These are phyloP conservation scores for Spodoptera litura DNA, from an alignment of 1,140 invertebrate species.

Conservation along the genomic window DNA sequence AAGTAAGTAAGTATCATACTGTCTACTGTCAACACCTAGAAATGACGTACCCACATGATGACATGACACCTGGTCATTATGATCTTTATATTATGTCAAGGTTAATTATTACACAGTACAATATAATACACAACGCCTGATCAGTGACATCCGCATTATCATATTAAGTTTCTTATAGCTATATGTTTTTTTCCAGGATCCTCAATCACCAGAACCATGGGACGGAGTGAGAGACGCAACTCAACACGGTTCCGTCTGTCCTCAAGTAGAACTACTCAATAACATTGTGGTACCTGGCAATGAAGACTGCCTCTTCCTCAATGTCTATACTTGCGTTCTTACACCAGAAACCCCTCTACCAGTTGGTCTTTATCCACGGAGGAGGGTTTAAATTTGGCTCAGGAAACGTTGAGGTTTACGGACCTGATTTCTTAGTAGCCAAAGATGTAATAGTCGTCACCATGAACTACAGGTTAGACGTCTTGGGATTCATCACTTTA, in stretches of 20 bases:
- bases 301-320: conserved; percentile 82
- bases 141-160: too few species aligned
- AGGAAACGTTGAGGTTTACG: conserved; percentile 76
- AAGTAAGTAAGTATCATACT: too few species aligned
- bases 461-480: conserved; percentile 90
- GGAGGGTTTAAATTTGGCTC: conserved; percentile 78
- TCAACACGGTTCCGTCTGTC: conserved; percentile 62
- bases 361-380: conserved; percentile 84
- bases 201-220: conserved; percentile 79
- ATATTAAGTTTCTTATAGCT: neutral
- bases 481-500: conserved; percentile 86
- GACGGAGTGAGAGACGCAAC: conserved; percentile 58
- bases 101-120: too few species aligned
- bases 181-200: conserved; percentile 59
- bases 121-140: too few species aligned
- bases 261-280: conserved; percentile 62
- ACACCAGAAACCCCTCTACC: conserved; percentile 60
- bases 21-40: neutral
- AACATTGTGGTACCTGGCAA: conserved; percentile 53
- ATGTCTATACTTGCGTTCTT: conserved; percentile 74
- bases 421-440: conserved; percentile 88
- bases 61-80: too few species aligned
- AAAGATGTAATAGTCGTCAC: conserved; percentile 89
- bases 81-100: too few species aligned
- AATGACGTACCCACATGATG: too few species aligned